A percentile compares a stretch with the other conserved stretches of the same genome.
phyloP scores from a whole-genome alignment of 2,888 invertebrate species.

The Pocota personata region DNA sequence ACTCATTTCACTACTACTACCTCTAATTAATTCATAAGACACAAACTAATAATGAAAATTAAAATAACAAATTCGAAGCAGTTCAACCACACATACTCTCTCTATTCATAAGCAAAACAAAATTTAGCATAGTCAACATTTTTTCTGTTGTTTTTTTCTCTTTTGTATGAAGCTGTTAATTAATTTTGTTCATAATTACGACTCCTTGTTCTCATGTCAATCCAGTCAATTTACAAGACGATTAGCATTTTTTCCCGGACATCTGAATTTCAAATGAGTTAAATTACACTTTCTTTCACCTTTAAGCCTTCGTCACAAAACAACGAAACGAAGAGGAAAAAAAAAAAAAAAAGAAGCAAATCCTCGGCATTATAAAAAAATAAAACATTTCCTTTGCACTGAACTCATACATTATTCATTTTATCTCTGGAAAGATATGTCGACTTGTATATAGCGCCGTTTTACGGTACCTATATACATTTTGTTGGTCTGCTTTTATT shows the following conservation, averaged over 20 bases:
- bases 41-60: constrained; percentile 37
- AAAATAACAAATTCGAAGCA: constrained; percentile 38
- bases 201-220: constrained; percentile 44
- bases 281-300: constrained; percentile 61
- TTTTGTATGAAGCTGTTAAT: constrained; percentile 8
- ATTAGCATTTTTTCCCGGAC: constrained; percentile 48
- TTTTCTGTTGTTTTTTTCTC: not conserved
- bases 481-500: not conserved
- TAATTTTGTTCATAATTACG: constrained; percentile 28
- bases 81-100: not conserved
- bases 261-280: constrained; percentile 58
- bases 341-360: not conserved
- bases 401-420: constrained; percentile 56
- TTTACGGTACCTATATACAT: not conserved
- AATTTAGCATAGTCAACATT: not conserved
- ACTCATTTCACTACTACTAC: not conserved
- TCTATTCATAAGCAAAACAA: not conserved
- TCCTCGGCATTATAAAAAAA: not conserved
- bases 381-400: constrained; percentile 19
- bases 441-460: not conserved
- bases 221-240: constrained; percentile 43
- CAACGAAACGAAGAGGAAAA: too few relatives aligned
- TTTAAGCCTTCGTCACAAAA: not conserved
- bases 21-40: not conserved
- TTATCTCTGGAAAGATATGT: constrained; percentile 9